Percentiles rank a stretch among this genome's conserved stretches.
phyloP scores from a whole-genome alignment of 2,113 vertebrate species.

The Ellobius talpinus region DNA sequence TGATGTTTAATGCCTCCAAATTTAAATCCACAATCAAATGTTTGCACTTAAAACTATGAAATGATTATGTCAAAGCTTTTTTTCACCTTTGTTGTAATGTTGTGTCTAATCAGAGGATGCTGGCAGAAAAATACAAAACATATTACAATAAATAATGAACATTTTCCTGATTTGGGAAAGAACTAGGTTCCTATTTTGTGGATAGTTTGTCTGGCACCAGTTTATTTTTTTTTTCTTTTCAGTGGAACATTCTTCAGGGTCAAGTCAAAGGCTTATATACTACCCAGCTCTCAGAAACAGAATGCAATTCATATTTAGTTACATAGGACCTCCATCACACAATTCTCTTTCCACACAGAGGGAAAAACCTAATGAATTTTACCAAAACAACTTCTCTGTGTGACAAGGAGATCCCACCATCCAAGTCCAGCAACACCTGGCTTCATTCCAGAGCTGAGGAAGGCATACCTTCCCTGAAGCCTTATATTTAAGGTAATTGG shows the following conservation, averaged over 20 bases:
- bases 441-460: background rate
- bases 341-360: background rate
- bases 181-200: background rate
- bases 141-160: background rate
- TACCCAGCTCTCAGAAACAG: fast-evolving
- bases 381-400: background rate
- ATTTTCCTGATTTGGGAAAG: background rate
- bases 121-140: background rate
- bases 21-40: background rate
- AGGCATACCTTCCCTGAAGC: background rate
- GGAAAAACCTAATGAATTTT: background rate
- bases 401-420: fast-evolving
- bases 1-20: background rate
- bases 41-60: background rate
- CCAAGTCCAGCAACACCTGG: too few species aligned
- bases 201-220: background rate
- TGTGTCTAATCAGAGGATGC: background rate
- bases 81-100: background rate
- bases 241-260: background rate
- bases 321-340: fast-evolving
- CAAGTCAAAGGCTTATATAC: background rate
- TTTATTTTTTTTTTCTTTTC: background rate
- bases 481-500: background rate
- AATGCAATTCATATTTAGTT: fast-evolving
- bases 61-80: background rate